A percentile compares a stretch with the other conserved stretches of the same genome.
Evolutionary conservation across 2,113 vertebrate species (phyloP).

Genomic region (Suncus etruscus): DNA sequence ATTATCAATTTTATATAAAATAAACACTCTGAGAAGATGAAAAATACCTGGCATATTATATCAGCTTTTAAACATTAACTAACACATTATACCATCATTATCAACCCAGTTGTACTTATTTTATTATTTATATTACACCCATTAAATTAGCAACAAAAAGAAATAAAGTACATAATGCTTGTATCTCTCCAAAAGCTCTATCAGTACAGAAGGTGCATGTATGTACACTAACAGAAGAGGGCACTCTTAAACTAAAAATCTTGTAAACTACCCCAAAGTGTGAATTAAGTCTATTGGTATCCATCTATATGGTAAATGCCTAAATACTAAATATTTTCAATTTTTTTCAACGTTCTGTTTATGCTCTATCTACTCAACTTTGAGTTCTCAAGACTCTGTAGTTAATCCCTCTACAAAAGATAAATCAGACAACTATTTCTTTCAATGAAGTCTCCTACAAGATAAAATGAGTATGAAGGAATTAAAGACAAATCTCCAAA

Average conservation of each 20-base stretch:
- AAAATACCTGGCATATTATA: not conserved
- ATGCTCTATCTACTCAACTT: slow-evolving; percentile 8
- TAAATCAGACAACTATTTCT: not conserved
- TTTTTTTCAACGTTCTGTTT: not conserved
- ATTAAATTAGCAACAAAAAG: not conserved
- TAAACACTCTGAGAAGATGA: not conserved
- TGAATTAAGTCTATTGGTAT: not conserved
- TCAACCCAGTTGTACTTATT: not conserved
- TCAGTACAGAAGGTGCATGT: not conserved
- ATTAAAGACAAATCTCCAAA: not conserved
- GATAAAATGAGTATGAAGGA: not conserved
- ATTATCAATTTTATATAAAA: not conserved
- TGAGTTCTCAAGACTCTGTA: not conserved
- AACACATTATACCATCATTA: not conserved
- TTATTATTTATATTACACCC: too few relatives aligned
- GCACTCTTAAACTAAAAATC: slow-evolving; percentile 46
- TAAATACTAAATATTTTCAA: not conserved
- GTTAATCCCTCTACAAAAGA: not conserved
- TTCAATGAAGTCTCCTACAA: not conserved
- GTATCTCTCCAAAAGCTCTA: not conserved
- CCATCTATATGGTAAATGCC: not conserved
- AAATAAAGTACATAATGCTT: not conserved
- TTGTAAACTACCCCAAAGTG: not conserved
- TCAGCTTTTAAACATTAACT: not conserved
- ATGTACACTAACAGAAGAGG: slow-evolving; percentile 42